Evolutionary conservation across 1,140 invertebrate genomes (phyloP).

Genomic region (Drosophila pandora): DNA sequence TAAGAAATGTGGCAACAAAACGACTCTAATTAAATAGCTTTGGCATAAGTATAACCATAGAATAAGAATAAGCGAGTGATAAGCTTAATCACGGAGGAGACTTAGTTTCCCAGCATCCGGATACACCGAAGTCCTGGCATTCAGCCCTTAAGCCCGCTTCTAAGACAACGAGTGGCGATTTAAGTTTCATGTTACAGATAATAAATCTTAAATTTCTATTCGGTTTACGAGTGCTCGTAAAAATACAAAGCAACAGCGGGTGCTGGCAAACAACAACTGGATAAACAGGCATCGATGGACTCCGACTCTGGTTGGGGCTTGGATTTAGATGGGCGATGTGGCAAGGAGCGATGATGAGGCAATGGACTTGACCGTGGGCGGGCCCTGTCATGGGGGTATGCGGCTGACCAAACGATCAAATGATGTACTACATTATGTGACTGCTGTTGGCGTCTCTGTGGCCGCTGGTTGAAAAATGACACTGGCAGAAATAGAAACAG

Average conservation of each 20-base stretch:
- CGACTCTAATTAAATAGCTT: conserved; percentile 71
- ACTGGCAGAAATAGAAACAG: conserved; percentile 16
- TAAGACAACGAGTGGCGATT: conserved; percentile 50
- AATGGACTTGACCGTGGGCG: conserved; percentile 10
- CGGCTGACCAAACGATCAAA: conserved; percentile 51
- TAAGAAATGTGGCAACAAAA: conserved; percentile 39
- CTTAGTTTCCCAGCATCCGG: conserved; percentile 10
- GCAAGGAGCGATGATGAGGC: not conserved
- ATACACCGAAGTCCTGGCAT: not conserved
- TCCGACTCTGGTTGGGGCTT: not conserved
- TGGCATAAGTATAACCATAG: conserved; percentile 40
- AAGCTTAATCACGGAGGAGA: conserved; percentile 38
- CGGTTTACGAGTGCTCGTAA: conserved; percentile 73
- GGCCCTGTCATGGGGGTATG: conserved; percentile 26
- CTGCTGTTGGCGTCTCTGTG: conserved; percentile 13
- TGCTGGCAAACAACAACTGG: conserved; percentile 35
- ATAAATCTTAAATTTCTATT: conserved; percentile 79
- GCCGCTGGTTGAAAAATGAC: conserved; percentile 61
- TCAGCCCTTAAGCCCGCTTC: conserved; percentile 9
- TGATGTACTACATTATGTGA: conserved; percentile 38
- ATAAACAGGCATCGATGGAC: conserved; percentile 26
- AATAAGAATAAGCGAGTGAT: conserved; percentile 55
- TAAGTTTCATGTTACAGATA: conserved; percentile 68
- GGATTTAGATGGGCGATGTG: conserved; percentile 10
- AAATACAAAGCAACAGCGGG: conserved; percentile 52